Base-by-base conservation (phyloP, 1,140 invertebrate species). In the Sarcophaga peregrina region DNA sequence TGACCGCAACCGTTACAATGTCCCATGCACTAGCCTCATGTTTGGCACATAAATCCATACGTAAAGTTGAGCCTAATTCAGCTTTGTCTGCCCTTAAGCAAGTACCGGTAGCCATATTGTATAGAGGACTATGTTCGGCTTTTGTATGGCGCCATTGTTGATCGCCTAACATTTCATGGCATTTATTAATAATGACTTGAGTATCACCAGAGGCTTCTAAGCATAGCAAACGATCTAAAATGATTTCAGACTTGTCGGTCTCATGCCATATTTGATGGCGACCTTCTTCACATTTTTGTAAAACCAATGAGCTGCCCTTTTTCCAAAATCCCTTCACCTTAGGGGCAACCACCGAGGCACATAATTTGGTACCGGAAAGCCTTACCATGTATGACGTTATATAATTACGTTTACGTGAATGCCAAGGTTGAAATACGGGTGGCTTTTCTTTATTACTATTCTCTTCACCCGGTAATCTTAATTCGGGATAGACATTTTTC, bases 91-190 rank as follows among this genome's bases (percentile, higher is more conserved):
- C 94, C 20, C 94, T 94, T 15, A 98, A 89, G 87, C 97, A 98
- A 62, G 95, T 95, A 1, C 97, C 97, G 50, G 95, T 94, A 17
- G 96, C 96, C 85, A 95, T 92, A 87, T 97, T 98, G 88, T 97
- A 98, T 81, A 98, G 93, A 15, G 96, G 94, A 86, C 94, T 94
- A 54, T 92, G 92, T 83, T 91, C 94, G 82, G 92, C 90, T 82
- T 92, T 92, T 85, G 94, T 95, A 86, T 96, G 93, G 82, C 94
- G 94, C 97, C 97, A 99, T 85, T 96, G 95, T 91, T 98, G 97
- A 85, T 95, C 93, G 1, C 95, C 96, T 17, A 96, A 94, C 92
- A 96, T 95, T 90, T 98, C 97, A 89, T 98, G 97, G 87, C 98
- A 99, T 91, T 98, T 98, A 82, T 94, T 94, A 9, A 98, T 91